These are phyloP conservation scores for Alloplasta piceator DNA, from an alignment of 2,888 invertebrate genomes.

Conservation along the genomic window DNA sequence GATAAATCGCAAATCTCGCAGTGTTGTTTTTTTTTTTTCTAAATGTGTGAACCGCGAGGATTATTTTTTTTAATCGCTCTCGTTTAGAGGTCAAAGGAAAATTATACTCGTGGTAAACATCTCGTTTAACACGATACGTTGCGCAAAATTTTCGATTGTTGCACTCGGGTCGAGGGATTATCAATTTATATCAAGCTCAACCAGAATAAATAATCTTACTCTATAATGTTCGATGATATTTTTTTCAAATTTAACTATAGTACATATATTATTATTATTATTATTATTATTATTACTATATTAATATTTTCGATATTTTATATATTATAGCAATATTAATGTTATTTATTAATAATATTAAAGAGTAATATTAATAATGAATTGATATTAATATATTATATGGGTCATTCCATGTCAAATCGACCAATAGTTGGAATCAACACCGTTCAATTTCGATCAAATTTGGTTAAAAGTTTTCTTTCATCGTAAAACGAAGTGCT, in stretches of 20 bases:
- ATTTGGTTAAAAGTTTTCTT: no score
- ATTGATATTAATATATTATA: no score
- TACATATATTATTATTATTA: no score
- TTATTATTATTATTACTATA: background rate
- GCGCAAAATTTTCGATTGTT: conserved; percentile 36
- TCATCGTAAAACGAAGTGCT: no score
- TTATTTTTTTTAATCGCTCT: conserved; percentile 15
- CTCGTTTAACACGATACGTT: conserved; percentile 2
- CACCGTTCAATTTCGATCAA: no score
- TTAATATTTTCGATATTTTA: background rate
- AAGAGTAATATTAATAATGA: background rate
- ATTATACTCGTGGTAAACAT: conserved; percentile 3
- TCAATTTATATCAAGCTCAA: conserved; percentile 25
- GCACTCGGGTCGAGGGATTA: conserved; percentile 61
- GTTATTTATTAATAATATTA: background rate
- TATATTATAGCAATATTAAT: background rate
- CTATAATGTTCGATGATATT: no score
- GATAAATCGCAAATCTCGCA: background rate
- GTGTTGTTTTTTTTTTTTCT: background rate
- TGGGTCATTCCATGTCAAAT: no score
- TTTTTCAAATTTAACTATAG: no score
- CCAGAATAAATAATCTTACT: background rate
- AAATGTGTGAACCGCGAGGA: background rate
- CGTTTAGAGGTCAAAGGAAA: conserved; percentile 18
- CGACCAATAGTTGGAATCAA: no score